These are phyloP conservation scores for Caenorhabditis latens DNA, from an alignment of 1,140 invertebrate genomes.

Conservation along the genomic window DNA sequence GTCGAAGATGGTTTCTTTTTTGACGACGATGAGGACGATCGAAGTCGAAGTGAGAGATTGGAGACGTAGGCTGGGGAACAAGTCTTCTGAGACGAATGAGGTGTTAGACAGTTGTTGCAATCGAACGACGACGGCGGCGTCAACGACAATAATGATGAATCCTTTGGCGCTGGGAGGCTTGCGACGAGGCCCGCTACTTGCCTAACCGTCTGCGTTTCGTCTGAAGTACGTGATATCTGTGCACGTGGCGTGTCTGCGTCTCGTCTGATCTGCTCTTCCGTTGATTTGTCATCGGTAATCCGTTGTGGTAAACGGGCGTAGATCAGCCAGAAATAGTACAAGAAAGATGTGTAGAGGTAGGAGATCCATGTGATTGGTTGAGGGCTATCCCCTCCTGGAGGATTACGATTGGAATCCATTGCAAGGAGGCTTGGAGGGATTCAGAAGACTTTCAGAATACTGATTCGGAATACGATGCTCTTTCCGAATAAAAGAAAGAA, in stretches of 20 bases:
- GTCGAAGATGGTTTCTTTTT: conserved; percentile 20
- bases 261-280: neutral
- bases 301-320: conserved; percentile 32
- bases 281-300: conserved; percentile 53
- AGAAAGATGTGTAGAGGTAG: conserved; percentile 28
- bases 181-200: conserved; percentile 9
- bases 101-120: conserved; percentile 51
- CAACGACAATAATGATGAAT: conserved; percentile 31
- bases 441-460: neutral
- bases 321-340: conserved; percentile 49
- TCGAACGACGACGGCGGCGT: conserved; percentile 28
- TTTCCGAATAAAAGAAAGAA: neutral
- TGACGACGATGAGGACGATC: neutral
- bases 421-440: neutral
- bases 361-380: conserved; percentile 21
- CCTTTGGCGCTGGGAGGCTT: conserved; percentile 23
- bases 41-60: neutral
- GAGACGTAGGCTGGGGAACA: conserved; percentile 49
- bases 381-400: neutral
- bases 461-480: neutral
- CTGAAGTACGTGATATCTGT: neutral
- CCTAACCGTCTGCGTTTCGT: conserved; percentile 13
- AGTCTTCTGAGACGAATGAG: conserved; percentile 7
- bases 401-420: neutral
- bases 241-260: neutral